Base-by-base conservation (phyloP, 2,888 invertebrate genomes). In the Macrosiphum euphorbiae region DNA sequence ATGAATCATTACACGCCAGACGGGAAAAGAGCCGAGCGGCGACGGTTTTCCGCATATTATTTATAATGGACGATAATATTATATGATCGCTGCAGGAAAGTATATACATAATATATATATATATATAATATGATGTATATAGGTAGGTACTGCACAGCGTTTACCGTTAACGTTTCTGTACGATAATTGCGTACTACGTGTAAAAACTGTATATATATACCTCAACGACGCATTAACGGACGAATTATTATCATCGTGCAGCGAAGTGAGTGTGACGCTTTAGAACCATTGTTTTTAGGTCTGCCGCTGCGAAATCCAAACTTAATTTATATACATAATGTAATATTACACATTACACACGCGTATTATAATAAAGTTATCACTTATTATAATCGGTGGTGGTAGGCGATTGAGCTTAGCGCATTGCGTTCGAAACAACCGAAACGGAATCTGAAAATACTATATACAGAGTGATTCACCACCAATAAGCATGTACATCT, bases 161-260 rank as follows among this genome's bases (percentile, higher is more conserved):
- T 90, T 61, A 52, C 90, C 90, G 90, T 90, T 90, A 90, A 84
- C 78, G 90, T 90, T 90, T 78, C 26, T 52, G 26, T 41, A 67
- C 50, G 26, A 90, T 90, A 90, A 78, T 78, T 50, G 52, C 35
- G 41, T 90, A 90, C 90, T 5, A 78, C 78, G 78, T 78, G n/a
- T 78, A 35, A 16, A 44, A 78, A 78, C 20, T 3, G 35, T 78
- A 10, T 35, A 20, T 78, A 44, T 44, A 44, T 44, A 44, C 90
- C 78, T 90, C 78, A 41, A 52, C 88, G 41, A 24, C 44, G 44
- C 61, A 20, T 90, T 67, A 47, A 86, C 47, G 47, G 28, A 47
- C 86, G 28, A 88, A 85, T 85, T 88, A 35, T 88, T 20, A 52
- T 52, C 50, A 58, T 58, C 55, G 52, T 35, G 41, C 13, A 58